phyloP scores from a whole-genome alignment of 1,140 invertebrate genomes.

The Dreissena rostriformis region DNA sequence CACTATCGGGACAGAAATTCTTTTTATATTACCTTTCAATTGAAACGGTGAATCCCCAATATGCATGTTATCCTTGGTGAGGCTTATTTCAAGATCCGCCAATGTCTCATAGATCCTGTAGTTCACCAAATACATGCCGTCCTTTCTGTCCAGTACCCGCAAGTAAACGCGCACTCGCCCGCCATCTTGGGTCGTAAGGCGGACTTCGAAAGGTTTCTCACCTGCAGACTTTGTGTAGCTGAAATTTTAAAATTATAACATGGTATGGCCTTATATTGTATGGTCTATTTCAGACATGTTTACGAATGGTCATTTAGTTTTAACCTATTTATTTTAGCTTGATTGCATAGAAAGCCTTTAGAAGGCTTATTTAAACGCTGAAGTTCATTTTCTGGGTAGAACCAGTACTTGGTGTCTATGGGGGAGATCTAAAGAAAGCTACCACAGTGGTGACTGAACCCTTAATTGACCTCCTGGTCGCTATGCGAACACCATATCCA shows the following conservation, averaged over 20 bases:
- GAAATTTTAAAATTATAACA: neutral
- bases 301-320: too few relatives aligned
- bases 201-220: conserved; percentile 68
- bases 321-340: too few relatives aligned
- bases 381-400: too few relatives aligned
- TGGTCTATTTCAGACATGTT: too few relatives aligned
- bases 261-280: too few relatives aligned
- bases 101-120: conserved; percentile 92
- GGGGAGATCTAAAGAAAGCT: too few relatives aligned
- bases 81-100: conserved; percentile 86
- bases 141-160: conserved; percentile 90
- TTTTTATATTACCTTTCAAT: conserved; percentile 84
- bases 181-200: conserved; percentile 50
- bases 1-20: neutral
- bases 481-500: too few relatives aligned
- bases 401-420: too few relatives aligned
- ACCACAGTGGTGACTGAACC: too few relatives aligned
- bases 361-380: too few relatives aligned
- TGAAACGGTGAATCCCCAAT: conserved; percentile 87
- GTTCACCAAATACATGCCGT: conserved; percentile 92
- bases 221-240: conserved; percentile 77
- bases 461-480: too few relatives aligned
- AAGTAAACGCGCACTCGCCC: conserved; percentile 78
- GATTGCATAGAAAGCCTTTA: too few relatives aligned
- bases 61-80: conserved; percentile 87